Evolutionary conservation across 2,113 vertebrate species (phyloP), one percentile per base, ranked within the genome.

Genomic region (Conger conger): DNA sequence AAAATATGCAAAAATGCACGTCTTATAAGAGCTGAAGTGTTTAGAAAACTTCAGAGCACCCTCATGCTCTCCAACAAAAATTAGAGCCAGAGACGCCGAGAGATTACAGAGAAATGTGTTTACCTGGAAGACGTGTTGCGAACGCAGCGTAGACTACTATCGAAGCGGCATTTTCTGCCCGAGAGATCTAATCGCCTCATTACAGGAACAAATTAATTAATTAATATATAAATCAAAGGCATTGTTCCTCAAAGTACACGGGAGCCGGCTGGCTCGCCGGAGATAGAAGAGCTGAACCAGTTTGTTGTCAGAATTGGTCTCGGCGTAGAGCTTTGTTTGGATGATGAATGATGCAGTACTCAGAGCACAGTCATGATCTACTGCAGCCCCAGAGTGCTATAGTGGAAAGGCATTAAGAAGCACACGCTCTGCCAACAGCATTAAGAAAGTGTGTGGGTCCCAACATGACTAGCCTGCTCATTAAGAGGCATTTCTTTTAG

Each of bases 141-240:
- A 80, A 45, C 11, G 27, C n/a, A n/a, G n/a, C n/a, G 9, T 9
- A 80, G 42, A 23, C 27, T n/a, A 80, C 27, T 80, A 80, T n/a
- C 17, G 2, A 16, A 80, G 35, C 23, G 5, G 37, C 7, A 37
- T 1, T 40, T 84, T 63, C 33, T 79, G 78, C 40, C 83, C 20
- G 60, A 38, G 54, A 76, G 63, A 81, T 40, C 79, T 37, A 23
- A 73, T 85, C 35, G 81, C 57, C 38, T 81, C 45, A 57, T 78
- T 45, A 27, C 54, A 76, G 63, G 18, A 82, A 76, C 79, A 81
- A 42, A 81, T n/a, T n/a, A n/a, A n/a, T n/a, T n/a, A n/a, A 83
- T n/a, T 50, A 76, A 30, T 16, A 38, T 81, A n/a, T 27, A 35
- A 73, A 81, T 80, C 33, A 80, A 85, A 85, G 11, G 13, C 30